A percentile compares a stretch with the other conserved stretches of the same genome.
Evolutionary conservation across 2,888 invertebrate genomes (phyloP).

Genomic region (Strigamia crassipes): DNA sequence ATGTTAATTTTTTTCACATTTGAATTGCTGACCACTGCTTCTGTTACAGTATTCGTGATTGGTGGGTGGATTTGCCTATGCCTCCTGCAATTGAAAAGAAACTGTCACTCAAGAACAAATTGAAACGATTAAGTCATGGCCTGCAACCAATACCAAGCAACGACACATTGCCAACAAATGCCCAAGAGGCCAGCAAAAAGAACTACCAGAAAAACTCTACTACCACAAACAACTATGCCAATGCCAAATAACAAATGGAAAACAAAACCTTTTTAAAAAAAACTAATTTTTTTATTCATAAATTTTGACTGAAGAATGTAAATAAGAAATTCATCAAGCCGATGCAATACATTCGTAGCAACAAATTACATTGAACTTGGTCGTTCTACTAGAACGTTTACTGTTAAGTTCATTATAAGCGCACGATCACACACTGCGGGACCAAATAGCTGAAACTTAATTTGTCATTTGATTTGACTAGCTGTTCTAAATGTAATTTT

Average conservation of each 20-base stretch:
- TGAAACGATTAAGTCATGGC: constrained; percentile 43
- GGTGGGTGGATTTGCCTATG: constrained; percentile 43
- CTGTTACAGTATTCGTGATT: constrained; percentile 44
- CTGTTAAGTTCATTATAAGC: background rate
- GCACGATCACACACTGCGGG: constrained; percentile 1
- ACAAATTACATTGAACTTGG: background rate
- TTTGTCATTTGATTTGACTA: background rate
- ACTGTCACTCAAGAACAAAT: constrained; percentile 34
- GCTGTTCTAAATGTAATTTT: background rate
- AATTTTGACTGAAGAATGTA: background rate
- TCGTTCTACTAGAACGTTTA: constrained; percentile 3
- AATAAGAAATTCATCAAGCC: background rate
- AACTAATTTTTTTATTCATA: background rate
- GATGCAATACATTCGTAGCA: background rate
- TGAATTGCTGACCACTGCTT: constrained; percentile 27
- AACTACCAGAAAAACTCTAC: constrained; percentile 22
- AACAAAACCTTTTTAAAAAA: background rate
- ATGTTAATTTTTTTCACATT: background rate
- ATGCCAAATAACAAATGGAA: background rate
- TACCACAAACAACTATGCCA: constrained; percentile 1
- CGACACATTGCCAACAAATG: constrained; percentile 41
- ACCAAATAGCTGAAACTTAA: background rate
- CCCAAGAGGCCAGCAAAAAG: constrained; percentile 19
- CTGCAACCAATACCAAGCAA: constrained; percentile 45
- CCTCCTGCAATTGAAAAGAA: background rate